Evolutionary conservation across 2,888 invertebrate genomes (phyloP).

Genomic region (Apamea sordens): DNA sequence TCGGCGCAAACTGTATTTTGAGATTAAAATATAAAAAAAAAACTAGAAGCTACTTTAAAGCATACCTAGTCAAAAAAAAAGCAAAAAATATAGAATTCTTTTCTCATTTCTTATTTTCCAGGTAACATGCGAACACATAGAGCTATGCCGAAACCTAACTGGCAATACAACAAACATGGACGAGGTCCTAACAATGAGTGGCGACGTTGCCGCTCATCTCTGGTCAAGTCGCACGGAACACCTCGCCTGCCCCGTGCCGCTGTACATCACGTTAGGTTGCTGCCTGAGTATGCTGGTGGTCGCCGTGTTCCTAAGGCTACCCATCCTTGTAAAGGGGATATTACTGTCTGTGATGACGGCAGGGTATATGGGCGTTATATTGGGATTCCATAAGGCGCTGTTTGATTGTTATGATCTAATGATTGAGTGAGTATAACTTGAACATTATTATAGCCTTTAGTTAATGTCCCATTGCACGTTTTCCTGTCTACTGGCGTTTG

Average conservation of each 20-base stretch:
- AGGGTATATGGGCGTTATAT: constrained; percentile 94
- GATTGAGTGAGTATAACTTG: constrained; percentile 91
- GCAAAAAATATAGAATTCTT: background rate
- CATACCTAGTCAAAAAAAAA: too few relatives aligned
- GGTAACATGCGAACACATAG: constrained; percentile 86
- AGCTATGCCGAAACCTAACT: constrained; percentile 84
- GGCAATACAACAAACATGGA: constrained; percentile 88
- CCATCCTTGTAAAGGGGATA: constrained; percentile 95
- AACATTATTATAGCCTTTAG: background rate
- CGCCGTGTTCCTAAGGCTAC: constrained; percentile 95
- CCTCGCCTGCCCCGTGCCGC: constrained; percentile 95
- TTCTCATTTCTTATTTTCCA: constrained; percentile 65
- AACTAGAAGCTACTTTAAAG: background rate
- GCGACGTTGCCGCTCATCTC: constrained; percentile 78
- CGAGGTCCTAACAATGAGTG: constrained; percentile 83
- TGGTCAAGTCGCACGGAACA: constrained; percentile 91
- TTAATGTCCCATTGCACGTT: background rate
- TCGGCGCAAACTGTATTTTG: background rate
- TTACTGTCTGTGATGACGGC: constrained; percentile 94
- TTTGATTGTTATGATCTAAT: constrained; percentile 95
- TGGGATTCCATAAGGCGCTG: constrained; percentile 94
- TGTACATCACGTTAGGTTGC: constrained; percentile 96
- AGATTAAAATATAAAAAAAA: background rate
- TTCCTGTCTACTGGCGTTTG: background rate
- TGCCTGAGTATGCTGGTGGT: constrained; percentile 96